Base-by-base conservation (phyloP, 2,797 vertebrate genomes). In the Alosa sapidissima region DNA sequence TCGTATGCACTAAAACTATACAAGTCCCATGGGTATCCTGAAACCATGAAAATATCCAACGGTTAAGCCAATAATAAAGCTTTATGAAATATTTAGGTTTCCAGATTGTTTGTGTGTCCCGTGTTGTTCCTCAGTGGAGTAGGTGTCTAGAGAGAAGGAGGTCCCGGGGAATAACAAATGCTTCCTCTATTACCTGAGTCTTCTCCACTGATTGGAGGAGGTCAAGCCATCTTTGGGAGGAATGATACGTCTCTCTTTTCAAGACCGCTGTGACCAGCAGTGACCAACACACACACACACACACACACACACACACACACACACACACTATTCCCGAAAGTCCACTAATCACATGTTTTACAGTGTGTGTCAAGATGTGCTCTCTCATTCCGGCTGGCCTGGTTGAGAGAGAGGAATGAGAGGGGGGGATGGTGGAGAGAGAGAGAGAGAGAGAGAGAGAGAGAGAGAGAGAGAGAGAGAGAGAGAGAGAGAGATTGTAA, bases 331-430 rank as follows among this genome's bases (percentile, higher is more conserved):
- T 33, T 58, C 52, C 52, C 81, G 47, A 14, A n/a, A 82, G 60
- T 85, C 62, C 16, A 28, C 41, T 65, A 83, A 83, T 85, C 49
- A 83, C 28, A 82, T 75, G 75, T 82, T 84, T 65, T 75, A 85
- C 65, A 84, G 60, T 24, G 10, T 48, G 21, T 84, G 84, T 85
- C 84, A 87, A 82, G 49, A 85, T 84, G n/a, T 54, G 84, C 14
- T 65, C 55, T 48, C 84, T 16, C 81, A 81, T 88, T 55, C 81
- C 24, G 24, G 2, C 60, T 65, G 60, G 60, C 60, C 60, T 65
- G 3, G 10, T 65, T 65, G 68, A 19, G 7, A 41, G 4, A 13
- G 14, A 7, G 41, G 68, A 75, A 36, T 14, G 65, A 41, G 65
- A 72, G 14, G 14, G 14, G 14, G 65, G 28, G 28, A 28, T 28